Evolutionary conservation across 2,888 invertebrate species (phyloP).

Genomic region (Formica aserva): DNA sequence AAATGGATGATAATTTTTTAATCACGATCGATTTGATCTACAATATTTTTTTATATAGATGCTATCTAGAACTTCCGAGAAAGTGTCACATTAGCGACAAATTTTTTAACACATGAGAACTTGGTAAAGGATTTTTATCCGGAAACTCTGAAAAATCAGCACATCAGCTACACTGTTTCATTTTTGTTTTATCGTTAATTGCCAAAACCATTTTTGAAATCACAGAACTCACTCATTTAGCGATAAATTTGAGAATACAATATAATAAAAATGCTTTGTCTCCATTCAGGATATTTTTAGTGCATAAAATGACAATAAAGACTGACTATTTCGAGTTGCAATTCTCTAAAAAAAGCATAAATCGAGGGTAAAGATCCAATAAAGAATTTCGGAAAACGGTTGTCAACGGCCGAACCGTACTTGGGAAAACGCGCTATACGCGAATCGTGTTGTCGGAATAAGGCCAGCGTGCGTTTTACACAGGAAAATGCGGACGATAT

Average conservation of each 20-base stretch:
- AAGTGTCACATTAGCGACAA: too few relatives aligned
- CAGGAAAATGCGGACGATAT: slow-evolving; percentile 43
- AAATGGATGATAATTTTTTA: not conserved
- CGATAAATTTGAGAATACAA: not conserved
- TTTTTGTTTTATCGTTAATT: not conserved
- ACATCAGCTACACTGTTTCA: not conserved
- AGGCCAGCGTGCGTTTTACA: slow-evolving; percentile 26
- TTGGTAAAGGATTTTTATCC: not conserved
- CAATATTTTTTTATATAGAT: not conserved
- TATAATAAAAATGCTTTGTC: not conserved
- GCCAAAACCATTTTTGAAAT: not conserved
- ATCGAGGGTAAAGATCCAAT: not conserved
- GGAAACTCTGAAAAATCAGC: not conserved
- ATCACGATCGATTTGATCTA: not conserved
- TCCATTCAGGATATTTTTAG: not conserved
- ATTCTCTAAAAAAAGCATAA: not conserved
- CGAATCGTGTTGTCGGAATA: slow-evolving; percentile 27
- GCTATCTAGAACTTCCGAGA: too few relatives aligned
- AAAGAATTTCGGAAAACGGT: slow-evolving; percentile 9
- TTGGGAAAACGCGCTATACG: not conserved
- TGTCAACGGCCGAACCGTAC: not conserved
- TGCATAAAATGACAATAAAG: not conserved
- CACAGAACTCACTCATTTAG: not conserved
- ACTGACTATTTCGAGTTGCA: not conserved
- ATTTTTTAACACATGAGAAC: not conserved